These are phyloP conservation scores for Rotaria magnacalcarata DNA, from an alignment of 2,888 invertebrate species.

Conservation along the genomic window DNA sequence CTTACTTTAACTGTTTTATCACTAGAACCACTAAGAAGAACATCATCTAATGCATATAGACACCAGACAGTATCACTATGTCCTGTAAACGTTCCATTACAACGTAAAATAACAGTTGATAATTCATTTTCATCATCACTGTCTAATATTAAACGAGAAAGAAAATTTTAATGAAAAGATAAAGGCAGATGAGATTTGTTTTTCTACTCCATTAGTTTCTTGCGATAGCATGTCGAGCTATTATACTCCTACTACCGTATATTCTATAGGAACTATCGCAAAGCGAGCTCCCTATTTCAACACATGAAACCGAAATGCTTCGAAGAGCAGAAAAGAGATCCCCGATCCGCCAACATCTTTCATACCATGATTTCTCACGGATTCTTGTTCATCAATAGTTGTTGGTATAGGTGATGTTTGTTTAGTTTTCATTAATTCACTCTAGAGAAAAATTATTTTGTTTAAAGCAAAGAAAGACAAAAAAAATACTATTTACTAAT, in stretches of 20 bases:
- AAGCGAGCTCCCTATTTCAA: too few species aligned
- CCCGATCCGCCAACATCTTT: too few species aligned
- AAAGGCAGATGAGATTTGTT: too few species aligned
- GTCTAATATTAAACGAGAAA: neutral
- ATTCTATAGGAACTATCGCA: too few species aligned
- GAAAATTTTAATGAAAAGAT: neutral
- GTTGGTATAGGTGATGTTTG: slow-evolving; percentile 23
- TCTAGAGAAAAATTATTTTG: neutral
- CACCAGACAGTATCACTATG: slow-evolving; percentile 15
- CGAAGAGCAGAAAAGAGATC: too few species aligned
- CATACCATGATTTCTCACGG: neutral
- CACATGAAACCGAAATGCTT: too few species aligned
- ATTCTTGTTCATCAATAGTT: slow-evolving; percentile 14
- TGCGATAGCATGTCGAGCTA: too few species aligned
- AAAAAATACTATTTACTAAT: neutral
- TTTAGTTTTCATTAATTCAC: slow-evolving; percentile 24
- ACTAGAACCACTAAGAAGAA: slow-evolving; percentile 2
- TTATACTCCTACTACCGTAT: too few species aligned
- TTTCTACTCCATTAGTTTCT: too few species aligned
- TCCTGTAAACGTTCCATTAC: slow-evolving; percentile 32
- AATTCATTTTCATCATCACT: neutral
- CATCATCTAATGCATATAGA: slow-evolving; percentile 25
- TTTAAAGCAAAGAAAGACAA: neutral
- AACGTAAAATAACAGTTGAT: slow-evolving; percentile 5
- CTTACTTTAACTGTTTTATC: slow-evolving; percentile 33